Base-by-base conservation (phyloP, 2,888 invertebrate genomes). In the Mayetiola destructor region DNA sequence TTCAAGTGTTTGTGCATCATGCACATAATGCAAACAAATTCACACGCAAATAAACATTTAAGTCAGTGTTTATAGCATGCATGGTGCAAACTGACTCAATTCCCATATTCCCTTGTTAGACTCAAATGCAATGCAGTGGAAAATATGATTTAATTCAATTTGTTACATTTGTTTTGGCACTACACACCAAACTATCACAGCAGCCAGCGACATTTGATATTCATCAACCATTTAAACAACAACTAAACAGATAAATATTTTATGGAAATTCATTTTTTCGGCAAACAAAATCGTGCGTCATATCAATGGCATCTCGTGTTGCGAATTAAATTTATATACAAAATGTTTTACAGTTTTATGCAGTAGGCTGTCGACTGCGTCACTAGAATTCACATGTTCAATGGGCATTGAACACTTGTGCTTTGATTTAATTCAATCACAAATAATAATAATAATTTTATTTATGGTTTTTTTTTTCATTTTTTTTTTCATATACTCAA, bases 61-160 rank as follows among this genome's bases (percentile, higher is more conserved):
- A 27, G n/a, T n/a, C n/a, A n/a, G n/a, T n/a, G n/a, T n/a, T n/a
- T n/a, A n/a, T n/a, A n/a, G n/a, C n/a, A n/a, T n/a, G n/a, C n/a
- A n/a, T 48, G n/a, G 42, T 32, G 32, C 32, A 32, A 10, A n/a
- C 3, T 42, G 4, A 23, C 23, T 42, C 42, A 12, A 23, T 23
- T 6, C n/a, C n/a, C n/a, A n/a, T 23, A 12, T 6, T 48, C 27
- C 48, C 27, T 2, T 48, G 48, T n/a, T n/a, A n/a, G n/a, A n/a
- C n/a, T n/a, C n/a, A n/a, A n/a, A n/a, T 48, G 27, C 48, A 48
- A n/a, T 27, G 27, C 48, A 27, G 6, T n/a, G 16, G 9, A 48
- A 48, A 48, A 48, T 27, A 48, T 48, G 27, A 48, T 27, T 48
- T 48, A 27, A 48, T 48, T 48, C 5, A 23, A 48, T 48, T 27